Conservation (phyloP, 1,140 invertebrate species). For the Cotesia chilonis region DNA sequence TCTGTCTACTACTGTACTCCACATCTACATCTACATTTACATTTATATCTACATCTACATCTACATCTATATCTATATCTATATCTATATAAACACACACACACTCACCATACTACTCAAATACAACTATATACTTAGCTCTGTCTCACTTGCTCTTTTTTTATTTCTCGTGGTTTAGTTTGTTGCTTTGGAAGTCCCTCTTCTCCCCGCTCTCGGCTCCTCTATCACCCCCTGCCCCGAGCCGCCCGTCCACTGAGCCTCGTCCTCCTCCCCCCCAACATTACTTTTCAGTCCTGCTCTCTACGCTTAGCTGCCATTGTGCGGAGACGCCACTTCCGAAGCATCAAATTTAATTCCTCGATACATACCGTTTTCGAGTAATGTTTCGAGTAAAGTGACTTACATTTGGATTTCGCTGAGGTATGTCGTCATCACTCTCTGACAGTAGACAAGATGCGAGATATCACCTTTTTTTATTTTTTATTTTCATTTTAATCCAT, state of each 20-base stretch:
- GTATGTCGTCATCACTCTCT: slow-evolving; percentile 16
- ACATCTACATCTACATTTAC: neutral
- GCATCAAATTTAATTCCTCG: slow-evolving; percentile 55
- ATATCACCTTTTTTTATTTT: neutral
- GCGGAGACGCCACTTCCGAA: slow-evolving; percentile 60
- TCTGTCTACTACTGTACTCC: no score
- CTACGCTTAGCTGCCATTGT: slow-evolving; percentile 53
- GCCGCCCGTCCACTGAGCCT: neutral
- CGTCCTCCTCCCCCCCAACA: slow-evolving; percentile 17
- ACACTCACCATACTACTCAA: no score
- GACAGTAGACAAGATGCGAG: slow-evolving; percentile 14
- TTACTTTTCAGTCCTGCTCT: slow-evolving; percentile 30
- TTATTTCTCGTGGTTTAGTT: neutral
- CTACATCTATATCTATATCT: no score
- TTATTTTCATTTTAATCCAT: neutral
- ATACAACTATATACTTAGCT: neutral
- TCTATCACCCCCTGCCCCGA: slow-evolving; percentile 11
- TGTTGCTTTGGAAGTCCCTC: slow-evolving; percentile 17
- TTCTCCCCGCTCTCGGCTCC: slow-evolving; percentile 9
- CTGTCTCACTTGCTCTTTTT: slow-evolving; percentile 1
- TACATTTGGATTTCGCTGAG: slow-evolving; percentile 17
- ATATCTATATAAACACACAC: no score
- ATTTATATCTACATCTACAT: no score
- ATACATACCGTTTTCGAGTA: slow-evolving; percentile 40
- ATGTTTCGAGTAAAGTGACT: slow-evolving; percentile 27